A percentile compares a stretch with the other conserved stretches of the same genome.
Conservation (phyloP, 2,888 invertebrate genomes). For the Cataglyphis livida region DNA sequence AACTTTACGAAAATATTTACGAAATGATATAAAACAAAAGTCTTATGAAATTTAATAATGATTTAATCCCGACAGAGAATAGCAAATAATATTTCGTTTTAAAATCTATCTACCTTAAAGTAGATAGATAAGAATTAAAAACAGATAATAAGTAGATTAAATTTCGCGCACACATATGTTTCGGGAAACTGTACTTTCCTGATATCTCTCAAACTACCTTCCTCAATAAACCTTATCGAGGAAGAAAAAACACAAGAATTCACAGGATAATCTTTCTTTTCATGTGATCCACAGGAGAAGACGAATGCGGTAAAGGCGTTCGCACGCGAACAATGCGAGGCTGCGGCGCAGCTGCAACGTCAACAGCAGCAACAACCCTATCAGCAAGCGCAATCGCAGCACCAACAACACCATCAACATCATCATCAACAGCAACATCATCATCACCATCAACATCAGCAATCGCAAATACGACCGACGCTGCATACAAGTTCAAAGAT, state of each 20-base stretch:
- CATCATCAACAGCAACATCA: constrained; percentile 65
- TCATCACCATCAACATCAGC: constrained; percentile 27
- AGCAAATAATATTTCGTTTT: background rate
- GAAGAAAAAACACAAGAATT: background rate
- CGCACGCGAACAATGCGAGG: constrained; percentile 85
- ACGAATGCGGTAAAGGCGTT: constrained; percentile 92
- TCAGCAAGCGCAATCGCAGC: constrained; percentile 67
- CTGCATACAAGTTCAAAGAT: constrained; percentile 53
- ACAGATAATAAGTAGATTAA: background rate
- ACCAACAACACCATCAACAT: constrained; percentile 73
- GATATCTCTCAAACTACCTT: background rate
- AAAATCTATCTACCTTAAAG: background rate
- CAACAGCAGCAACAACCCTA: constrained; percentile 82
- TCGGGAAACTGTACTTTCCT: background rate
- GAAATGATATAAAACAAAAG: background rate
- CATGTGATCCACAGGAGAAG: constrained; percentile 88
- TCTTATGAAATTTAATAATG: background rate
- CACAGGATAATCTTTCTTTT: background rate
- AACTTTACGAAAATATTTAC: background rate
- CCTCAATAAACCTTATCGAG: background rate
- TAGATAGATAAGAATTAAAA: no score
- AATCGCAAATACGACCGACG: constrained; percentile 50
- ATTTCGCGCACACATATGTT: background rate
- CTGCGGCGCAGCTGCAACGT: constrained; percentile 81
- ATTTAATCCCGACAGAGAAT: background rate